These are phyloP conservation scores for Acronicta aceris DNA, from an alignment of 2,888 invertebrate species.

Conservation along the genomic window DNA sequence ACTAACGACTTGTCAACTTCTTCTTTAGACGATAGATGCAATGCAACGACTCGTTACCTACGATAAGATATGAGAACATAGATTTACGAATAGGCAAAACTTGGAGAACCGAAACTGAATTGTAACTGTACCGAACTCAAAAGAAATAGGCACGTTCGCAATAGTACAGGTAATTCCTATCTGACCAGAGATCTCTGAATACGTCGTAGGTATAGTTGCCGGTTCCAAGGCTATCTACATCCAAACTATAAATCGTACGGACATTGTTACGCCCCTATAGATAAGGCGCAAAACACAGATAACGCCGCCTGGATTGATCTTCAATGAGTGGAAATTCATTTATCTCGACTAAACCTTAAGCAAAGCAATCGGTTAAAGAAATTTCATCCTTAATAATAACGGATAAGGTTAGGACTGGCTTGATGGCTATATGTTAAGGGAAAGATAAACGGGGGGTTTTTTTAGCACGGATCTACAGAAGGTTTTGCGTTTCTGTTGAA, in stretches of 20 bases:
- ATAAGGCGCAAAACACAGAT: conserved; percentile 85
- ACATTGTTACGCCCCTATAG: conserved; percentile 73
- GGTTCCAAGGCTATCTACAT: conserved; percentile 39
- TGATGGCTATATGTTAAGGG: conserved; percentile 30
- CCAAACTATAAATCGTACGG: conserved; percentile 72
- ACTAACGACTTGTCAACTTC: too few relatives aligned
- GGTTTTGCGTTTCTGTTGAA: conserved; percentile 30
- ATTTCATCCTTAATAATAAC: conserved; percentile 52
- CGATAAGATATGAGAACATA: too few relatives aligned
- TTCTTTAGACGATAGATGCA: too few relatives aligned
- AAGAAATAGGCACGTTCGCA: conserved; percentile 1
- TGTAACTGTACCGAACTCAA: too few relatives aligned
- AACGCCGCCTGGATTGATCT: conserved; percentile 84
- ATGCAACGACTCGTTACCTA: too few relatives aligned
- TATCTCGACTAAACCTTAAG: conserved; percentile 77
- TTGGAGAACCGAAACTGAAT: too few relatives aligned
- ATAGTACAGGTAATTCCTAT: conserved; percentile 31
- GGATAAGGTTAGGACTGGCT: conserved; percentile 40
- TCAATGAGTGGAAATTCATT: conserved; percentile 87
- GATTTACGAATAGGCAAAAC: too few relatives aligned
- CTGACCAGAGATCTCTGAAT: conserved; percentile 22
- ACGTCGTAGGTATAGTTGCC: conserved; percentile 38
- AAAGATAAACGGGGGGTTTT: conserved; percentile 67
- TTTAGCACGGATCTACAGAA: conserved; percentile 56
- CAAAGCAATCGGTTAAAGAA: conserved; percentile 26